These are phyloP conservation scores for Halisarca cf. caerulea DNA, from an alignment of 37 sponge, comb jelly and placozoan species.

Conservation along the genomic window DNA sequence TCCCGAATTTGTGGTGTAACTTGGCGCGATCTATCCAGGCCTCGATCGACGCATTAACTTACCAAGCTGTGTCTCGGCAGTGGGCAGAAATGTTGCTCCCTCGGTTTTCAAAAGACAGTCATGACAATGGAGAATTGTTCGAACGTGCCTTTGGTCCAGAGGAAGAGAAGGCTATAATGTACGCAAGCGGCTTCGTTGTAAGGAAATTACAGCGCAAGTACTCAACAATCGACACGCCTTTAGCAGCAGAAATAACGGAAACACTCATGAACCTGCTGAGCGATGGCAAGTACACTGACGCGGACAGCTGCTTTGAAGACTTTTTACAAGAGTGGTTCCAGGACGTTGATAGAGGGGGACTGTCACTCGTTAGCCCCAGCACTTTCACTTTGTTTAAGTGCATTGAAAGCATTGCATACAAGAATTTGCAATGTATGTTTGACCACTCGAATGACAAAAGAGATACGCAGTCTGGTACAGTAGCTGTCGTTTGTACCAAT, in stretches of 20 bases:
- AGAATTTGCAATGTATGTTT: neutral
- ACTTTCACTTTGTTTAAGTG: neutral
- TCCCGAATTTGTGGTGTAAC: no score
- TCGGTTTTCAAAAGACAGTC: no score
- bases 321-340: neutral
- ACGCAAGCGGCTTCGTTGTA: slow-evolving; percentile 10
- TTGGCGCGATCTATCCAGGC: no score
- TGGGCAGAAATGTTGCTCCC: no score
- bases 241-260: neutral
- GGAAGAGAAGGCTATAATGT: slow-evolving; percentile 22
- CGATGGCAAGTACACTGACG: neutral
- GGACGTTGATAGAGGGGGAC: neutral
- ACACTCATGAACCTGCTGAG: neutral
- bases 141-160: no score
- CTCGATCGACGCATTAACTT: no score
- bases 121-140: no score
- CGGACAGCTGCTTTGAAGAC: neutral
- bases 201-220: neutral
- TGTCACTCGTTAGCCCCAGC: neutral
- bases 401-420: neutral
- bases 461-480: neutral
- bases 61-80: no score
- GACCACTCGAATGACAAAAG: neutral
- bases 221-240: neutral
- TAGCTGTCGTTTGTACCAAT: neutral